Conservation (phyloP, 2,113 vertebrate species). For the Puma concolor region DNA sequence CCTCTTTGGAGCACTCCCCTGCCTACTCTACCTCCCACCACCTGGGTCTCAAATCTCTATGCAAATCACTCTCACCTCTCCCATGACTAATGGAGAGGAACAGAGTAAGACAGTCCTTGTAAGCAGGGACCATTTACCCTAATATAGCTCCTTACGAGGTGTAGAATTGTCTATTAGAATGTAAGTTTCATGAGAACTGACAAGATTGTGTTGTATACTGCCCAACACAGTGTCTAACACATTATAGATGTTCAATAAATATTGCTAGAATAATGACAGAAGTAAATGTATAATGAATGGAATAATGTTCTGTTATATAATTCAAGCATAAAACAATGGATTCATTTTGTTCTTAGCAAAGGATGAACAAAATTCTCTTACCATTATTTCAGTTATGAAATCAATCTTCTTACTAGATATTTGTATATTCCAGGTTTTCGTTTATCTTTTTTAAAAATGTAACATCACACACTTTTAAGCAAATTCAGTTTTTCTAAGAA, state of each 20-base stretch:
- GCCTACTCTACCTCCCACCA: not conserved
- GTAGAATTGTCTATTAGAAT: not conserved
- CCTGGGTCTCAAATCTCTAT: not conserved
- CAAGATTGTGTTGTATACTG: not conserved
- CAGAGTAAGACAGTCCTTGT: not conserved
- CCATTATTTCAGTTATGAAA: not conserved
- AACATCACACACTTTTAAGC: not conserved
- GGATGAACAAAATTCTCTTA: not conserved
- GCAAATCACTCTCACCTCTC: not conserved
- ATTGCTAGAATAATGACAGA: not conserved
- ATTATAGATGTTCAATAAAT: not conserved
- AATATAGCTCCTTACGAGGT: not conserved
- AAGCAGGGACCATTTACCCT: not conserved
- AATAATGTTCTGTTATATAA: not conserved
- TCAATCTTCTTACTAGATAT: not conserved
- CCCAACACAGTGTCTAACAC: not conserved
- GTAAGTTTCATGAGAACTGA: not conserved
- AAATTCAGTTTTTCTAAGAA: conserved; percentile 5
- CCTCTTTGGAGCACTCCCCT: not conserved
- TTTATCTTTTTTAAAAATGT: not conserved
- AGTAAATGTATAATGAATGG: not conserved
- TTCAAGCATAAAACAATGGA: not conserved
- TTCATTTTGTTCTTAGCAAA: not conserved
- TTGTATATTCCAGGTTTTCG: not conserved
- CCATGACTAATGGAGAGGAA: not conserved